These are phyloP conservation scores for Chinchilla lanigera DNA, from an alignment of 2,113 vertebrate genomes.

Conservation along the genomic window DNA sequence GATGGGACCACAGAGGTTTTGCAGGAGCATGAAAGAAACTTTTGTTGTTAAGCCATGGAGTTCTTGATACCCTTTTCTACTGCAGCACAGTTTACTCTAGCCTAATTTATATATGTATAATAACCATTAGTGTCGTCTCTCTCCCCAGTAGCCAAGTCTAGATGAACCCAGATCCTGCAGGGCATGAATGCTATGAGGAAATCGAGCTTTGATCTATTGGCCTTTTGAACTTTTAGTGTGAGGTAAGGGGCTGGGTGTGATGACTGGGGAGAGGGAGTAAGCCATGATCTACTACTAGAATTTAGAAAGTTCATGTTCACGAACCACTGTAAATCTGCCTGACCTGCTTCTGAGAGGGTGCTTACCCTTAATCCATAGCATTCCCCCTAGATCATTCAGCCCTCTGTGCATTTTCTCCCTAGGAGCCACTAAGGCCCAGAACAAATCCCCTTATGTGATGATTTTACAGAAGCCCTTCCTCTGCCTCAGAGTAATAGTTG, in stretches of 20 bases:
- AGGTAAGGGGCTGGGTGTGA: background rate
- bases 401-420: background rate
- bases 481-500: constrained; percentile 53
- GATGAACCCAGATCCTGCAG: background rate
- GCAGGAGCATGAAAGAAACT: background rate
- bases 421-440: constrained; percentile 25
- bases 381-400: background rate
- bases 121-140: background rate
- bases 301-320: background rate
- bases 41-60: background rate
- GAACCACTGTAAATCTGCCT: background rate
- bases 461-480: background rate
- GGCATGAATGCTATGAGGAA: background rate
- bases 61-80: background rate
- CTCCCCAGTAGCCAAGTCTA: background rate
- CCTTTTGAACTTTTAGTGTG: background rate
- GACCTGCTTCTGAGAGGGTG: background rate
- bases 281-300: background rate
- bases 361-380: constrained; percentile 16
- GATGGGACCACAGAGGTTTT: background rate
- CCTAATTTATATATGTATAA: background rate
- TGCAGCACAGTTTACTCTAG: background rate
- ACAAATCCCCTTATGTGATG: constrained; percentile 51
- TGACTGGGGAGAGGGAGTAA: background rate
- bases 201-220: background rate